phyloP scores from a whole-genome alignment of 1,140 invertebrate species.

The Linepithema humile region DNA sequence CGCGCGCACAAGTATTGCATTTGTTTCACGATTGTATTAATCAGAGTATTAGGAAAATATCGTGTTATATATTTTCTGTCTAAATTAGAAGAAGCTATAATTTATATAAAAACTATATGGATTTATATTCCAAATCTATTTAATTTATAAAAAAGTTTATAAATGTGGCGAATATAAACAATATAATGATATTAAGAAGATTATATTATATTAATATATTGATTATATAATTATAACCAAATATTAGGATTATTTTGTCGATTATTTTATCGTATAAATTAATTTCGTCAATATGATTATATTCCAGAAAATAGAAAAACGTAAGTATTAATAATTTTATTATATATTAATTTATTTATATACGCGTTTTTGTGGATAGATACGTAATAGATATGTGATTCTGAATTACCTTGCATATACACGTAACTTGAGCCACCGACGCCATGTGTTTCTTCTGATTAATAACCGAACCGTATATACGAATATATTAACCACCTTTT shows the following conservation, averaged over 20 bases:
- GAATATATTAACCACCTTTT: neutral
- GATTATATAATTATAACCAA: neutral
- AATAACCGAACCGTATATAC: neutral
- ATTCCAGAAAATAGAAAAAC: no score
- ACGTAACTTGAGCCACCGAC: neutral
- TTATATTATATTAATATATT: neutral
- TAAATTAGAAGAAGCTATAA: no score
- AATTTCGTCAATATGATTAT: no score
- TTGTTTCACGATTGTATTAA: neutral
- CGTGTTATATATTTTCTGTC: no score
- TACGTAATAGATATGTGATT: neutral
- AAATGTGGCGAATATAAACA: neutral
- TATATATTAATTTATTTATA: no score
- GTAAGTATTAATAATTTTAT: no score
- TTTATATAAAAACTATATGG: no score
- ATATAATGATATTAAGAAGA: neutral
- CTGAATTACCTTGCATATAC: slow-evolving; percentile 34
- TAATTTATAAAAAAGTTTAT: no score
- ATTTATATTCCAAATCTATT: no score
- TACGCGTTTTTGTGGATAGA: no score
- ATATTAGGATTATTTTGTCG: neutral
- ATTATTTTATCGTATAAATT: no score
- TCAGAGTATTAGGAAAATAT: neutral
- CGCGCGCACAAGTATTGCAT: no score
- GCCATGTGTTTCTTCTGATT: neutral